A percentile compares a stretch with the other conserved stretches of the same genome.
phyloP scores from a whole-genome alignment of 2,797 vertebrate species.

The Eulemur mongoz region DNA sequence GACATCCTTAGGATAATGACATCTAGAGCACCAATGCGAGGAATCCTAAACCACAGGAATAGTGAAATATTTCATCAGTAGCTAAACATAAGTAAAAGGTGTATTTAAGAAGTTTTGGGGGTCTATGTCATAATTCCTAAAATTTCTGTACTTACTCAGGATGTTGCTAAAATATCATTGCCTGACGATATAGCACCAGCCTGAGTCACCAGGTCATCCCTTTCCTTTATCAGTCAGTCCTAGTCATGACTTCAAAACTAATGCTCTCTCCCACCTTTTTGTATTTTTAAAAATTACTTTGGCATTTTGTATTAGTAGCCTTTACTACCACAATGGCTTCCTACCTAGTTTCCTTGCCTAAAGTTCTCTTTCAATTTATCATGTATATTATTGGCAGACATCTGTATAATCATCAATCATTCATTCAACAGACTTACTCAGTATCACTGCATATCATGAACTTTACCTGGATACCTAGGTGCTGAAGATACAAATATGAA shows the following conservation, averaged over 20 bases:
- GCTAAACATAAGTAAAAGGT: background rate
- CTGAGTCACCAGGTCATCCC: background rate
- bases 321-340: background rate
- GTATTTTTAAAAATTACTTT: background rate
- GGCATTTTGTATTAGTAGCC: background rate
- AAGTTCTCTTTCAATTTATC: background rate
- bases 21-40: background rate
- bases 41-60: background rate
- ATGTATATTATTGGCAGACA: background rate
- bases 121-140: background rate
- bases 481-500: background rate
- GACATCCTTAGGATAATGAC: conserved; percentile 15
- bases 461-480: background rate
- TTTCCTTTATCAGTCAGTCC: background rate
- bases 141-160: conserved; percentile 33
- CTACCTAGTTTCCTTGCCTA: background rate
- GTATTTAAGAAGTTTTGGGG: background rate
- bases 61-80: background rate
- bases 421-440: background rate
- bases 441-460: background rate
- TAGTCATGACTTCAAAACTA: background rate
- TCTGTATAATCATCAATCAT: background rate
- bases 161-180: background rate
- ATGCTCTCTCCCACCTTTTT: background rate
- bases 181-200: background rate